Conservation (phyloP, 35 echinoderm and acorn worm genomes). For the Patiria miniata region DNA sequence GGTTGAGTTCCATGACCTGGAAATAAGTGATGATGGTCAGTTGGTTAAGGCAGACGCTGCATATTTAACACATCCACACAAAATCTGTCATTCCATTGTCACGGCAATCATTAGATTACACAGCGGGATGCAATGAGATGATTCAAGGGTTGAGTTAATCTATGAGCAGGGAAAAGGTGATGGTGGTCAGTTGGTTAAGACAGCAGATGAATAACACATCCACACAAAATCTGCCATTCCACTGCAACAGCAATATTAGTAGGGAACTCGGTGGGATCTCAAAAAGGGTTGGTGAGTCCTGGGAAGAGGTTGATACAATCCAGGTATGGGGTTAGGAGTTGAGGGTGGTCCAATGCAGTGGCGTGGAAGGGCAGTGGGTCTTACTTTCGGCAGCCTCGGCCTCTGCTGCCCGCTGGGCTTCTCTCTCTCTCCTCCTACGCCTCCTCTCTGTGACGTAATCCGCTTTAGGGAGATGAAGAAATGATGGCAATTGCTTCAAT, state of each 20-base stretch:
- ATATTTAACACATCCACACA: background rate
- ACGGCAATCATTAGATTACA: background rate
- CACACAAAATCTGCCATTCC: background rate
- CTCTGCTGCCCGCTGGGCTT: constrained; percentile 19
- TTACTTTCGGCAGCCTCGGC: constrained; percentile 14
- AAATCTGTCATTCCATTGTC: background rate
- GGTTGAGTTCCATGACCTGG: no score
- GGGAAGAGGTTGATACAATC: background rate
- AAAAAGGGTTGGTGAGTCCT: background rate
- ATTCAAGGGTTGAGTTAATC: no score
- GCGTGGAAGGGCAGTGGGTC: background rate
- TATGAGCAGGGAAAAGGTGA: no score
- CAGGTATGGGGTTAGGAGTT: background rate
- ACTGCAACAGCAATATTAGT: background rate
- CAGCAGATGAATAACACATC: no score
- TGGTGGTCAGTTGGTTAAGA: no score
- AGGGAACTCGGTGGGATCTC: background rate
- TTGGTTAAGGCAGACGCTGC: no score
- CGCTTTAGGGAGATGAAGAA: background rate
- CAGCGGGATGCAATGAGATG: no score
- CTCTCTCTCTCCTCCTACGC: background rate
- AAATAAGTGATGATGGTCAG: no score
- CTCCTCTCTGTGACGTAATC: constrained; percentile 27
- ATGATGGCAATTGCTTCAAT: no score
- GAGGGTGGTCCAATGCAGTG: background rate